Evolutionary conservation across 2,888 invertebrate genomes (phyloP).

Genomic region (Conomelus anceps): DNA sequence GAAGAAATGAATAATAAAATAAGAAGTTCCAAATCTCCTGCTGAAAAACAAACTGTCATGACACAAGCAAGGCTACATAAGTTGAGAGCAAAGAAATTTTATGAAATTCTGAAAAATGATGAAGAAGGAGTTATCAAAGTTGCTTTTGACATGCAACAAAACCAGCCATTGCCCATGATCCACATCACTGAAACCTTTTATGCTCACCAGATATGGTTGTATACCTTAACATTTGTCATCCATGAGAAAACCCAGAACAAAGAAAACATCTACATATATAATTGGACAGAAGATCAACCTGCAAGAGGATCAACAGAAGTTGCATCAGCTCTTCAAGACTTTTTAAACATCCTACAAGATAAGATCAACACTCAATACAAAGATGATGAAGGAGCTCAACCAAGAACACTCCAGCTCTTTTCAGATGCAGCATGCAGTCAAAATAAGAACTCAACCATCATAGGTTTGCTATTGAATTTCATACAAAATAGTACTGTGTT

Average conservation of each 20-base stretch:
- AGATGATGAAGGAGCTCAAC: neutral
- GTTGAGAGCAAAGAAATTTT: neutral
- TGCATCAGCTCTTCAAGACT: slow-evolving; percentile 16
- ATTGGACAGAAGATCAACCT: slow-evolving; percentile 17
- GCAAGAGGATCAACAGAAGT: slow-evolving; percentile 16
- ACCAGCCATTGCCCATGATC: neutral
- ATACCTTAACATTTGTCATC: slow-evolving; percentile 21
- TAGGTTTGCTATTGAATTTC: slow-evolving; percentile 1
- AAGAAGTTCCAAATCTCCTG: neutral
- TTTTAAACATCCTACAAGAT: slow-evolving; percentile 17
- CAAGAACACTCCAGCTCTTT: neutral
- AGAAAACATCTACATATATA: neutral
- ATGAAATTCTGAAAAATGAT: neutral
- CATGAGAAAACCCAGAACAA: neutral
- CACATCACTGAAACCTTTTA: slow-evolving; percentile 29
- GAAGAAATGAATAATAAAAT: slow-evolving; percentile 3
- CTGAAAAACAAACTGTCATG: neutral
- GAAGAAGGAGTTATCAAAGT: no score
- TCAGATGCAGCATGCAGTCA: slow-evolving; percentile 7
- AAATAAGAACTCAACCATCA: slow-evolving; percentile 4
- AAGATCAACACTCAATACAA: neutral
- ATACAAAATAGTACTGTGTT: neutral
- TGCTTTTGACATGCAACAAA: slow-evolving; percentile 1
- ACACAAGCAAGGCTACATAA: neutral
- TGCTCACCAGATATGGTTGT: slow-evolving; percentile 20